A percentile compares a stretch with the other conserved stretches of the same genome.
phyloP scores from a whole-genome alignment of 1,140 invertebrate genomes.

The Paraescarpia echinospica region DNA sequence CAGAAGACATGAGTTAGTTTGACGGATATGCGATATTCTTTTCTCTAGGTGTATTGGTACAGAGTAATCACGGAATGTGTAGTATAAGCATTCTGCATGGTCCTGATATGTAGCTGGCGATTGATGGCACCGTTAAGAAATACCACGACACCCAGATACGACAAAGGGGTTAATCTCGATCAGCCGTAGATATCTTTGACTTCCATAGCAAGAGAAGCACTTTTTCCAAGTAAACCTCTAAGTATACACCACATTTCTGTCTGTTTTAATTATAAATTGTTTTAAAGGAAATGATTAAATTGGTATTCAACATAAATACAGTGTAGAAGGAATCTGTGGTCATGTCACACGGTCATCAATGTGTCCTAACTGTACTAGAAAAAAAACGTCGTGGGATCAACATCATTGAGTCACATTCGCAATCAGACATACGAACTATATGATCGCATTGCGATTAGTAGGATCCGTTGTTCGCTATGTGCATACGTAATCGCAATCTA shows the following conservation, averaged over 20 bases:
- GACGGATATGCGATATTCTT: no score
- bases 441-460: not conserved
- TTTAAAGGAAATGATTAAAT: no score
- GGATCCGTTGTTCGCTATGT: not conserved
- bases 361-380: not conserved
- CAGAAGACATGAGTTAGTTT: no score
- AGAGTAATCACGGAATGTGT: not conserved
- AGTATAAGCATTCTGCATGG: not conserved
- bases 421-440: not conserved
- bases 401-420: not conserved
- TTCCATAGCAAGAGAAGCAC: not conserved
- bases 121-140: not conserved
- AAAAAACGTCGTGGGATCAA: not conserved
- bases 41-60: not conserved
- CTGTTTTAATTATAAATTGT: not conserved
- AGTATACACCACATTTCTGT: not conserved
- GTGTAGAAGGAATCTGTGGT: no score
- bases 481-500: not conserved
- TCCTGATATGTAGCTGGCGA: not conserved
- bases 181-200: not conserved
- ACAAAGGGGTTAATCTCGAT: not conserved
- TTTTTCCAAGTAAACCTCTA: not conserved
- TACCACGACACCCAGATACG: no score
- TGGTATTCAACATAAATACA: no score
- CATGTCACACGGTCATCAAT: not conserved